phyloP scores from a whole-genome alignment of 2,888 invertebrate genomes.

The Alitta virens region DNA sequence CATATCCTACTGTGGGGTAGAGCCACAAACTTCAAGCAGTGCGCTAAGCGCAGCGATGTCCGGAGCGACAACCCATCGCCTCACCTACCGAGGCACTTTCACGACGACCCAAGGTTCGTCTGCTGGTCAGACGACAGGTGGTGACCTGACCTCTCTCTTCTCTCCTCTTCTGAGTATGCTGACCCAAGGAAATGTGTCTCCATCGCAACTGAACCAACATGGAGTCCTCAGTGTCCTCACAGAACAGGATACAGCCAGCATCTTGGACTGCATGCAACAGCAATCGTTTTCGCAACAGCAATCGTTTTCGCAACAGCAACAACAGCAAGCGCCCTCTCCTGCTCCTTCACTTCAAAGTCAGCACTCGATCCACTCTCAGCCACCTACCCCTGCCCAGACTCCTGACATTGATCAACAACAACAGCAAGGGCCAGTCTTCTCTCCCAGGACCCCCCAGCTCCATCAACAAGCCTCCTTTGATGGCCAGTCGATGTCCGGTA shows the following conservation, averaged over 20 bases:
- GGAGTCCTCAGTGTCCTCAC: constrained; percentile 18
- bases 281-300: no score
- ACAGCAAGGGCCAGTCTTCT: neutral
- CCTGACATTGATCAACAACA: neutral
- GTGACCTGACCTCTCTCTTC: constrained; percentile 34
- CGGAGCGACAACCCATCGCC: constrained; percentile 43
- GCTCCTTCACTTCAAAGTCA: neutral
- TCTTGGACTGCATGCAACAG: no score
- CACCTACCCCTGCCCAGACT: neutral
- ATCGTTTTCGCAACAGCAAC: no score
- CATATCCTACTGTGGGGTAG: constrained; percentile 1
- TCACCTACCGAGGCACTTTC: constrained; percentile 70
- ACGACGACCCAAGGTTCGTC: constrained; percentile 64
- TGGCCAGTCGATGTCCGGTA: neutral
- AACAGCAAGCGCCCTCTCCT: neutral
- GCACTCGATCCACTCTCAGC: neutral
- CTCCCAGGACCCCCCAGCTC: neutral
- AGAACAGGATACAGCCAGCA: neutral
- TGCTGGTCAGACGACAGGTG: constrained; percentile 26
- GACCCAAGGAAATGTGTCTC: constrained; percentile 32
- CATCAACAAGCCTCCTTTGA: neutral
- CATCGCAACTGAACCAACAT: constrained; percentile 23
- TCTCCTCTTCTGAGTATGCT: constrained; percentile 47
- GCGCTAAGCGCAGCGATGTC: neutral
- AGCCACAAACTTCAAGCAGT: neutral